Evolutionary conservation across 2,888 invertebrate species (phyloP).

Genomic region (Drosophila meridiana): DNA sequence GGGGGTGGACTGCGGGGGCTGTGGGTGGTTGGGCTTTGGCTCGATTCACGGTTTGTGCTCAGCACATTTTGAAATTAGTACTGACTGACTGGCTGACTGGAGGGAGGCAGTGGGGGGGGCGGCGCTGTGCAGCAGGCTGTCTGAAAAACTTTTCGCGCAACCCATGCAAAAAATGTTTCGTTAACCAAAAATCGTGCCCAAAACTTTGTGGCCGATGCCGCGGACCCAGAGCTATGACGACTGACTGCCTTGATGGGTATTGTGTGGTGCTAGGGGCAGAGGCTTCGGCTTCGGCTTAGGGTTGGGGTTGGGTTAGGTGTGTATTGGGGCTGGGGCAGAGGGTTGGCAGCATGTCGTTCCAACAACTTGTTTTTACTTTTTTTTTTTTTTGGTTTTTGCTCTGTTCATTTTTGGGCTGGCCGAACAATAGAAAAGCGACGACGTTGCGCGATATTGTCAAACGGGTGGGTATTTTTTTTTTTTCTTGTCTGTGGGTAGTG

Average conservation of each 20-base stretch:
- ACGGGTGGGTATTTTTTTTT: slow-evolving; percentile 17
- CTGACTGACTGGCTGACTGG: slow-evolving; percentile 22
- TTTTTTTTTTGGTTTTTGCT: slow-evolving; percentile 28
- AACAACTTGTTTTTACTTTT: slow-evolving; percentile 53
- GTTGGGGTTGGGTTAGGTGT: background rate
- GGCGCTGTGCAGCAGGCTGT: background rate
- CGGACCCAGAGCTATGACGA: slow-evolving; percentile 45
- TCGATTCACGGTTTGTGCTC: slow-evolving; percentile 36
- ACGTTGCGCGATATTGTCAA: slow-evolving; percentile 79
- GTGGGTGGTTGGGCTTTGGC: background rate
- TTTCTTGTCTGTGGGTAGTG: slow-evolving; percentile 1
- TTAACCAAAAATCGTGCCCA: slow-evolving; percentile 79
- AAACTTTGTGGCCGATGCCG: slow-evolving; percentile 73
- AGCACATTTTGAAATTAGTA: slow-evolving; percentile 60
- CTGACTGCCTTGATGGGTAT: slow-evolving; percentile 12
- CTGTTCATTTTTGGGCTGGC: slow-evolving; percentile 37
- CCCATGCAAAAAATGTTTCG: slow-evolving; percentile 67
- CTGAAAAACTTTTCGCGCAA: slow-evolving; percentile 54
- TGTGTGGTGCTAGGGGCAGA: background rate
- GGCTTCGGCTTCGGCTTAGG: background rate
- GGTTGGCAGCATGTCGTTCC: slow-evolving; percentile 33
- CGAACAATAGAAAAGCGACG: slow-evolving; percentile 73
- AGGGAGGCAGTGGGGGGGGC: background rate
- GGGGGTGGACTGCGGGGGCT: too few species aligned
- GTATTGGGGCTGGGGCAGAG: background rate